A percentile compares a stretch with the other conserved stretches of the same genome.
Conservation (phyloP, 2,888 invertebrate genomes). For the Siphonodentalium dalli region DNA sequence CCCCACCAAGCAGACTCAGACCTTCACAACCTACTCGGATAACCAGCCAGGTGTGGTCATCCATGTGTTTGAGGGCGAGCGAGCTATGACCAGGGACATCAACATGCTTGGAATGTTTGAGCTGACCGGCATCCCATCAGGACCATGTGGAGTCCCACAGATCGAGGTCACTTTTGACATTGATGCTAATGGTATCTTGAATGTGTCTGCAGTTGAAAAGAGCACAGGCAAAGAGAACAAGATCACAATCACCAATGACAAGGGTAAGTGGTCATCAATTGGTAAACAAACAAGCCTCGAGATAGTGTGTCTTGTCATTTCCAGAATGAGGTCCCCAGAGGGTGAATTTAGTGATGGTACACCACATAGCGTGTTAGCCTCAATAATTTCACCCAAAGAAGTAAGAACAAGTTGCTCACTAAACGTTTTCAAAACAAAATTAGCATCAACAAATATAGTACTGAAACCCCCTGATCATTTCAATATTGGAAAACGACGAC, state of each 20-base stretch:
- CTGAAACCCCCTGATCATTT: too few relatives aligned
- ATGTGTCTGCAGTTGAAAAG: slow-evolving; percentile 92
- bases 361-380: too few relatives aligned
- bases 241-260: slow-evolving; percentile 77
- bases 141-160: slow-evolving; percentile 88
- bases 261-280: too few relatives aligned
- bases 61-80: slow-evolving; percentile 65
- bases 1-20: slow-evolving; percentile 95
- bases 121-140: slow-evolving; percentile 91
- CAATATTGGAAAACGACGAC: too few relatives aligned
- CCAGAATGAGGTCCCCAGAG: too few relatives aligned
- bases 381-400: too few relatives aligned
- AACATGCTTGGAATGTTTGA: slow-evolving; percentile 95
- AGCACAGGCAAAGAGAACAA: slow-evolving; percentile 69
- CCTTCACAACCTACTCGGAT: slow-evolving; percentile 96
- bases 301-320: too few relatives aligned
- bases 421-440: too few relatives aligned
- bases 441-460: too few relatives aligned
- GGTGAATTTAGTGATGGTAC: too few relatives aligned
- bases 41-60: slow-evolving; percentile 82
- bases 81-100: slow-evolving; percentile 66
- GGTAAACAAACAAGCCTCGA: too few relatives aligned
- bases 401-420: too few relatives aligned
- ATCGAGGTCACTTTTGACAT: slow-evolving; percentile 72
- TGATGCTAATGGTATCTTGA: slow-evolving; percentile 85